phyloP scores from a whole-genome alignment of 2,888 invertebrate species.

The Conops quadrifasciatus region DNA sequence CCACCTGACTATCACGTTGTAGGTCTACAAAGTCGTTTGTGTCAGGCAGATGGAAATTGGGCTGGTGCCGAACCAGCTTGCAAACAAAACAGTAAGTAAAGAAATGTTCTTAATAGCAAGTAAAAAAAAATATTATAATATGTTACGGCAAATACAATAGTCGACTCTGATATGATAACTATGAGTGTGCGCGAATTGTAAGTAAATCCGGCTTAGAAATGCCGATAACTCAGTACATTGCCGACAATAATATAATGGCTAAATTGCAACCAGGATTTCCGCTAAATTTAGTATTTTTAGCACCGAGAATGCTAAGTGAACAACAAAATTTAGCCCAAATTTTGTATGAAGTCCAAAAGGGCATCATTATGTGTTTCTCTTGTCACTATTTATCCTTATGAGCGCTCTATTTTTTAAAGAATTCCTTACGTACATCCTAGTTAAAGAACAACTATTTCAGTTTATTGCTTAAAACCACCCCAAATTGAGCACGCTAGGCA shows the following conservation, averaged over 20 bases:
- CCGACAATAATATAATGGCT: too few relatives aligned
- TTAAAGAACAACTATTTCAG: constrained; percentile 58
- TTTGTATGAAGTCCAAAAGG: background rate
- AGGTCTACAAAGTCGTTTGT: constrained; percentile 84
- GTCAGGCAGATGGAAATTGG: constrained; percentile 94
- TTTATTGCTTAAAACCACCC: constrained; percentile 87
- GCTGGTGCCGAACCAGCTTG: constrained; percentile 84
- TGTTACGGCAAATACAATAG: too few relatives aligned
- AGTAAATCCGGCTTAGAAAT: too few relatives aligned
- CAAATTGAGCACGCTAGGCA: constrained; percentile 86
- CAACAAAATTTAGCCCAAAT: background rate
- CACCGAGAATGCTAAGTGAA: background rate
- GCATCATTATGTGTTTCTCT: background rate
- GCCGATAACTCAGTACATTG: too few relatives aligned
- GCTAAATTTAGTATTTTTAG: background rate
- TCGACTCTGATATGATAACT: too few relatives aligned
- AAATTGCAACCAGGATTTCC: background rate
- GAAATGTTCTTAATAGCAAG: background rate
- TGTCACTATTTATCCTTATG: background rate
- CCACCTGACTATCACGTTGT: constrained; percentile 89
- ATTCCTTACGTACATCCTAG: too few relatives aligned
- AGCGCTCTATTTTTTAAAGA: background rate
- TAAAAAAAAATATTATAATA: too few relatives aligned
- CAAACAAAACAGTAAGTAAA: constrained; percentile 81
- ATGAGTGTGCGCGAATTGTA: too few relatives aligned